Evolutionary conservation across 2,888 invertebrate genomes (phyloP).

Genomic region (Blomia tropicalis): DNA sequence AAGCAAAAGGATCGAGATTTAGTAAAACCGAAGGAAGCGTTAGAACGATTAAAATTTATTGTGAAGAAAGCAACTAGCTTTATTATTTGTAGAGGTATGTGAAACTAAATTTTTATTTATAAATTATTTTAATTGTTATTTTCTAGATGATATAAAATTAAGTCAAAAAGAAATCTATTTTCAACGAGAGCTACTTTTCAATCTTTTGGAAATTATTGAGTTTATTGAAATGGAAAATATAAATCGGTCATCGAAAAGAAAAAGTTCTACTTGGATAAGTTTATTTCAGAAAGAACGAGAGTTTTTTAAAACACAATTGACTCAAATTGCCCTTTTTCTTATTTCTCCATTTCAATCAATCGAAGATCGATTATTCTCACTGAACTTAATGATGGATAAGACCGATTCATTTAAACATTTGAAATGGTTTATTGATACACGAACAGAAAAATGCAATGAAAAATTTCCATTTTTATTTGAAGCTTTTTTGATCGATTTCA

Average conservation of each 20-base stretch:
- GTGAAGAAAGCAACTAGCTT: constrained; percentile 25
- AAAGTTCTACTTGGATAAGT: constrained; percentile 35
- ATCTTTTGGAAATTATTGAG: constrained; percentile 25
- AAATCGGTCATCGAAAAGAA: background rate
- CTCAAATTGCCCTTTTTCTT: constrained; percentile 40
- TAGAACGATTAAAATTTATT: constrained; percentile 2
- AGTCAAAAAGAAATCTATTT: constrained; percentile 26
- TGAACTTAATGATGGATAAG: constrained; percentile 34
- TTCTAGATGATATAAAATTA: constrained; percentile 15
- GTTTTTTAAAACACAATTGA: constrained; percentile 37
- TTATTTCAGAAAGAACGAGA: constrained; percentile 35
- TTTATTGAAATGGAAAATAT: background rate
- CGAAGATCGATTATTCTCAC: constrained; percentile 38
- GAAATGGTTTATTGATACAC: constrained; percentile 9
- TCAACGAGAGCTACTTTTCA: constrained; percentile 26
- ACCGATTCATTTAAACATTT: constrained; percentile 16
- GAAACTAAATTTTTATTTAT: background rate
- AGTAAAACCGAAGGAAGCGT: background rate
- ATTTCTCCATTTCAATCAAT: constrained; percentile 39
- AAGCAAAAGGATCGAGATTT: constrained; percentile 6
- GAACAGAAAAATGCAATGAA: background rate
- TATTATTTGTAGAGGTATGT: constrained; percentile 26
- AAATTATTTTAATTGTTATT: background rate
- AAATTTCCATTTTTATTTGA: constrained; percentile 6
- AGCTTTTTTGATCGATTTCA: constrained; percentile 20